Base-by-base conservation (phyloP, 2,113 vertebrate species). In the Cebus imitator region DNA sequence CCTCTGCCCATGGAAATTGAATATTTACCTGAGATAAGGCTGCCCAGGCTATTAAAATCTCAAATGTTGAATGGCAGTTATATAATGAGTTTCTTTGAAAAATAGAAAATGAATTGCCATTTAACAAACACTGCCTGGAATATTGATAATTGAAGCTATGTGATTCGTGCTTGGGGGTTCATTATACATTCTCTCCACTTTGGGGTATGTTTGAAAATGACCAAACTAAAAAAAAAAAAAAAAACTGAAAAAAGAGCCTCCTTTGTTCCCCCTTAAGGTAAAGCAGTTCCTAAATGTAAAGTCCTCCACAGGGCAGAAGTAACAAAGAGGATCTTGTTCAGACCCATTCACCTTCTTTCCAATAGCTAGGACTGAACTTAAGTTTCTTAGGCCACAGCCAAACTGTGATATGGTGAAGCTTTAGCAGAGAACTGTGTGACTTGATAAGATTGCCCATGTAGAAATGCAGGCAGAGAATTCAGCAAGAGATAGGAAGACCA, bases 41-140 rank as follows among this genome's bases (percentile, higher is more conserved):
- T 91, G 50, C 2, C 52, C 30, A 78, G 64, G 76, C 87, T 93
- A 97, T 86, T 97, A 97, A 97, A 95, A 94, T 90, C 66, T 87
- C 73, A 94, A 70, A 91, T 76, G 68, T 2, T 93, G 81, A 94
- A 81, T 79, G 84, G 61, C 90, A 96, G 91, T 87, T 96, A 81
- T 45, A 25, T 85, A 97, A 95, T 95, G 82, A 96, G 78, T 73
- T 96, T 95, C 88, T 95, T 79, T n/a, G 25, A 91, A 93, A 95
- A 86, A 68, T 11, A 91, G 50, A 92, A 87, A 95, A 86, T 75
- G 48, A 97, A 80, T 61, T 93, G 75, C 40, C 76, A 78, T 87
- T 91, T 94, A 95, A 87, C 90, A 96, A 95, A 96, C 88, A 88
- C 21, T 68, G 87, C 11, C 23, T 64, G 45, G 58, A 96, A 87